A percentile compares a stretch with the other conserved stretches of the same genome.
phyloP scores from a whole-genome alignment of 2,113 vertebrate genomes.

The Fukomys damarensis region DNA sequence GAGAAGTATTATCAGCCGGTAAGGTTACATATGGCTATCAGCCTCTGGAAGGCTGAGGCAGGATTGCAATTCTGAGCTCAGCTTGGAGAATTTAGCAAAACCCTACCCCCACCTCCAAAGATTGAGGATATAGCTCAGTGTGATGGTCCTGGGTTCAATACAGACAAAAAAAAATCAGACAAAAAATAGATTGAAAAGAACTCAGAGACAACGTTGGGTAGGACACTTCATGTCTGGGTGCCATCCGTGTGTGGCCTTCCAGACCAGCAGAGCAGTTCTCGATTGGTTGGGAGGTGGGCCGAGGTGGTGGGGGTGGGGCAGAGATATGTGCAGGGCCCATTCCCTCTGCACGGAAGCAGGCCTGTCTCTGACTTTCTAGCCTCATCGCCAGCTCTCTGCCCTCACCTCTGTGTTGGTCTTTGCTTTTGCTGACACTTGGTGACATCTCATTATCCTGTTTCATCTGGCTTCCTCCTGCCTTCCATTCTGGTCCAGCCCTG shows the following conservation, averaged over 20 bases:
- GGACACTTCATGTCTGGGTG: neutral
- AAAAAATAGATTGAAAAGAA: neutral
- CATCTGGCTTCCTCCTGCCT: neutral
- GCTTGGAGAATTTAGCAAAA: neutral
- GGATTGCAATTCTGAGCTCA: neutral
- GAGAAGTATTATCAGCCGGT: neutral
- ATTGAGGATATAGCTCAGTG: neutral
- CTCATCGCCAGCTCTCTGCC: neutral
- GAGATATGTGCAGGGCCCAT: accelerated
- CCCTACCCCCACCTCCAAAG: neutral
- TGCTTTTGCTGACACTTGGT: neutral
- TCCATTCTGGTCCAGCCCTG: too few relatives aligned
- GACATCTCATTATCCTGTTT: neutral
- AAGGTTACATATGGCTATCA: neutral
- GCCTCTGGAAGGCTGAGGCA: neutral
- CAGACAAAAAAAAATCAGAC: neutral
- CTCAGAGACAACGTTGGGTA: neutral
- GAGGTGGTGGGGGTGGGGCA: neutral
- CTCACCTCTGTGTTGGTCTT: neutral
- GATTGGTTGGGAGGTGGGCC: neutral
- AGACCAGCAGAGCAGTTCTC: neutral
- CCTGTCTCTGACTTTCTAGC: neutral
- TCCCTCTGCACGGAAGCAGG: neutral
- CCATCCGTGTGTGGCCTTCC: neutral
- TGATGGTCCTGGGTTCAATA: neutral